Base-by-base conservation (phyloP, 2,888 invertebrate genomes). In the Platycnemis pennipes region DNA sequence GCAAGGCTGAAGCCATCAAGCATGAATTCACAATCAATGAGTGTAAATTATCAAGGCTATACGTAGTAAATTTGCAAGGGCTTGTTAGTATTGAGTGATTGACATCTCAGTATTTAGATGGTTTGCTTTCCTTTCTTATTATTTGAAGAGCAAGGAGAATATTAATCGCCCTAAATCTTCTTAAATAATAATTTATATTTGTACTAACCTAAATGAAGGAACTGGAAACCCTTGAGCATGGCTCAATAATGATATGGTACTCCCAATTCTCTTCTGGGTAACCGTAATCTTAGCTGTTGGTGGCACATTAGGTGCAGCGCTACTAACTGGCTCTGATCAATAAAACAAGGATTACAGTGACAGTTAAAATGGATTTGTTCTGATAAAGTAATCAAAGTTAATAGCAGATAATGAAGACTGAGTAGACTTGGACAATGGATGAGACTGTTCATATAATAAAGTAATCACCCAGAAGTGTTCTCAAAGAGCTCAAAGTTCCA, bases 181-280 rank as follows among this genome's bases (percentile, higher is more conserved):
- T 22, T 87, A 16, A 87, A 7, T 45, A 87, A 91, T 26, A 69
- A 44, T 31, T 16, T 49, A n/a, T n/a, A 77, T 44, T 7, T 13
- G 63, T 95, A 95, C 96, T 95, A 95, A 96, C 96, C 96, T 96
- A 96, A 96, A 94, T n/a, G 63, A 89, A 77, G 98, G 98, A 94
- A 97, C 97, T 89, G 98, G 98, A 97, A 97, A 98, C 85, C 97
- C 98, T 96, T 98, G 98, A 95, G 98, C 98, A 96, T 98, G 97
- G 96, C 98, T 98, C 94, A 98, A 96, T 95, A 98, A 95, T 26
- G 95, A 95, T 49, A 96, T 88, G 94, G 95, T 91, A 95, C 94
- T 94, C 94, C 95, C 88, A 94, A 94, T 96, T 94, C 69, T 85
- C 85, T 94, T 94, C 94, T 44, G 94, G 94, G 53, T 89, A 94